Base-by-base conservation (phyloP, 2,888 invertebrate species). In the Drosophila atripex region DNA sequence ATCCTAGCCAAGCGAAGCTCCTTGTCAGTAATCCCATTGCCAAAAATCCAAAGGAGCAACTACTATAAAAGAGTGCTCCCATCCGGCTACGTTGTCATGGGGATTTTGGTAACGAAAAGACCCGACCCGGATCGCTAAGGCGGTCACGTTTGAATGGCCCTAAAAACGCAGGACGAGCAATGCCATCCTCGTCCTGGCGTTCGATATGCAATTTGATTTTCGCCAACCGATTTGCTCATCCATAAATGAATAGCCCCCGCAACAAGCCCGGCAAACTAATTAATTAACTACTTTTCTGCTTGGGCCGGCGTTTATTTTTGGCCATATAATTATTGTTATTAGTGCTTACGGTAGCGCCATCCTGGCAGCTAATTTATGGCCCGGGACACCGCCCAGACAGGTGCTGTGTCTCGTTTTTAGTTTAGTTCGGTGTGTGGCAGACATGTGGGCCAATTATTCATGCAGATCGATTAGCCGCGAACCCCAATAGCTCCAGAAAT, bases 381-480 rank as follows among this genome's bases (percentile, higher is more conserved):
- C 51, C 39, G 38, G 65, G 60, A 30, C 16, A n/a, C 50, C 57
- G 32, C 32, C 16, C 25, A 28, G 18, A 3, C 69, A 66, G 32
- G 35, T 59, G 28, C 38, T 51, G 59, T 43, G 6, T 23, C 21
- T 23, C 1, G 21, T n/a, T 23, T 32, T 16, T 12, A 16, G 16
- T 12, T 30, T 28, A 16, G 45, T 38, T 38, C 2, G 7, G 14
- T 14, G 38, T 38, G 38, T 38, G 6, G 38, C n/a, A 23, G 12
- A 9, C 39, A 25, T 46, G 38, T 46, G 21, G 32, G 55, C 45
- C 56, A 77, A 85, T 85, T 76, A 85, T 77, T 77, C 69, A 78
- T 59, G 76, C 74, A 61, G 82, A 69, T 82, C 83, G 79, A 87
- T 83, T 86, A 73, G 63, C 60, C 28, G 39, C 41, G 59, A 74